A percentile compares a stretch with the other conserved stretches of the same genome.
Evolutionary conservation across 2,888 invertebrate genomes (phyloP).

Genomic region (Zaprionus bogoriensis): DNA sequence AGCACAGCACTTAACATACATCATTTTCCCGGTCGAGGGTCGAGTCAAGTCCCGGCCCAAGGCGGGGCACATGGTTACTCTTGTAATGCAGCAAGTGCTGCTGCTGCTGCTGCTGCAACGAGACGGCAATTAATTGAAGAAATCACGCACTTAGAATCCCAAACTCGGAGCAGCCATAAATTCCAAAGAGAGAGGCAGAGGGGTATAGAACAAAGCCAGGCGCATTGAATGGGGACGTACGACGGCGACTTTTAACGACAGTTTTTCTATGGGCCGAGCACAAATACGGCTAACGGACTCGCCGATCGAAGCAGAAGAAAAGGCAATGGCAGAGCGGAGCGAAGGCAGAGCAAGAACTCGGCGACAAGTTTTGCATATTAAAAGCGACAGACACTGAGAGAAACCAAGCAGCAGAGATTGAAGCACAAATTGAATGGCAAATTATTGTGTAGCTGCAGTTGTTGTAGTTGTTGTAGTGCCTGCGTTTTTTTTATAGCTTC

Average conservation of each 20-base stretch:
- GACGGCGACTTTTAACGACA: conserved; percentile 39
- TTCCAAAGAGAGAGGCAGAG: conserved; percentile 17
- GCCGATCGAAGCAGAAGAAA: conserved; percentile 14
- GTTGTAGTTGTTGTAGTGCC: conserved; percentile 7
- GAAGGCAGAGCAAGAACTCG: not conserved
- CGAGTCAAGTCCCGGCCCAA: conserved; percentile 1
- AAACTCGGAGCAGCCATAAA: conserved; percentile 45
- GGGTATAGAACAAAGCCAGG: too few species aligned
- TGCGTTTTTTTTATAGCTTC: conserved; percentile 58
- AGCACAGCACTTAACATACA: conserved; percentile 36
- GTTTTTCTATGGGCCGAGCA: conserved; percentile 47
- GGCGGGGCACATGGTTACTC: conserved; percentile 21
- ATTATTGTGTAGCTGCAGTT: conserved; percentile 48
- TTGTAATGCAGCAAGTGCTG: conserved; percentile 42
- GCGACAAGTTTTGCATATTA: conserved; percentile 65
- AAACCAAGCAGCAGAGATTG: too few species aligned
- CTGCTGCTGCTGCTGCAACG: conserved; percentile 33
- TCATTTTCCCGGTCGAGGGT: conserved; percentile 8
- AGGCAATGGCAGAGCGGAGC: not conserved
- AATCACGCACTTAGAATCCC: conserved; percentile 68
- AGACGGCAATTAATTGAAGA: conserved; percentile 72
- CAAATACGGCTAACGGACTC: conserved; percentile 61
- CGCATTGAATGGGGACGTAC: not conserved
- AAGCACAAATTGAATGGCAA: conserved; percentile 46
- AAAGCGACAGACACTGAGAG: conserved; percentile 23